Evolutionary conservation across 2,797 vertebrate genomes (phyloP).

Genomic region (Microctenopoma steveboyesi): DNA sequence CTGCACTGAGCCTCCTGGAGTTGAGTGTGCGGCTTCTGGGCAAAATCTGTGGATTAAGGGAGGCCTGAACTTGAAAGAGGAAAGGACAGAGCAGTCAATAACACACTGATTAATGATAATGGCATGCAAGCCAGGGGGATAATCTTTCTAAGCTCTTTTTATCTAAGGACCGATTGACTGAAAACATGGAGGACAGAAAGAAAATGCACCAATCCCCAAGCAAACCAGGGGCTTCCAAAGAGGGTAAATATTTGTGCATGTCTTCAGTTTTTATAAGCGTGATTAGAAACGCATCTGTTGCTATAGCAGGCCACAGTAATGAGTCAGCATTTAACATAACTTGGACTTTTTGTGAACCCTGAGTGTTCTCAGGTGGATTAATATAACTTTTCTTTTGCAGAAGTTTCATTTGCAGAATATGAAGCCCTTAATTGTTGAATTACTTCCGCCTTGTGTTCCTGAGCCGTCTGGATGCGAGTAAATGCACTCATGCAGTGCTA

Average conservation of each 20-base stretch:
- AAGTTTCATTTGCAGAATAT: slow-evolving; percentile 7
- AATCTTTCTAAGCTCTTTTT: slow-evolving; percentile 90
- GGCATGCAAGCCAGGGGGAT: slow-evolving; percentile 88
- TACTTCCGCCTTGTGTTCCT: background rate
- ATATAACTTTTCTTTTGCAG: background rate
- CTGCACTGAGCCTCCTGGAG: slow-evolving; percentile 66
- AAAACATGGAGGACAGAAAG: slow-evolving; percentile 76
- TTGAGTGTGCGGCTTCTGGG: slow-evolving; percentile 79
- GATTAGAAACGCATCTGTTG: slow-evolving; percentile 43
- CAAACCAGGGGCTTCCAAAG: slow-evolving; percentile 64
- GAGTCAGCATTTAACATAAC: slow-evolving; percentile 14
- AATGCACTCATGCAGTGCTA: slow-evolving; percentile 26
- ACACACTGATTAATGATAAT: slow-evolving; percentile 89
- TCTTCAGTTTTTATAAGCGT: slow-evolving; percentile 51
- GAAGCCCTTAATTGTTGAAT: slow-evolving; percentile 6
- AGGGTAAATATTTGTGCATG: slow-evolving; percentile 69
- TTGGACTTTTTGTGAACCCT: slow-evolving; percentile 7
- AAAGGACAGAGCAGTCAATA: slow-evolving; percentile 90
- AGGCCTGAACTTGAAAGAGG: slow-evolving; percentile 87
- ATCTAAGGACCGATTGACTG: slow-evolving; percentile 85
- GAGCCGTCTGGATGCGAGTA: slow-evolving; percentile 33
- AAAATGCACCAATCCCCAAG: slow-evolving; percentile 72
- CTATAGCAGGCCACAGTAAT: slow-evolving; percentile 12
- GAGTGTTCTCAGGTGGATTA: background rate
- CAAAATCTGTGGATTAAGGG: slow-evolving; percentile 85